phyloP scores from a whole-genome alignment of 2,888 invertebrate species.

The Crocallis elinguaria region DNA sequence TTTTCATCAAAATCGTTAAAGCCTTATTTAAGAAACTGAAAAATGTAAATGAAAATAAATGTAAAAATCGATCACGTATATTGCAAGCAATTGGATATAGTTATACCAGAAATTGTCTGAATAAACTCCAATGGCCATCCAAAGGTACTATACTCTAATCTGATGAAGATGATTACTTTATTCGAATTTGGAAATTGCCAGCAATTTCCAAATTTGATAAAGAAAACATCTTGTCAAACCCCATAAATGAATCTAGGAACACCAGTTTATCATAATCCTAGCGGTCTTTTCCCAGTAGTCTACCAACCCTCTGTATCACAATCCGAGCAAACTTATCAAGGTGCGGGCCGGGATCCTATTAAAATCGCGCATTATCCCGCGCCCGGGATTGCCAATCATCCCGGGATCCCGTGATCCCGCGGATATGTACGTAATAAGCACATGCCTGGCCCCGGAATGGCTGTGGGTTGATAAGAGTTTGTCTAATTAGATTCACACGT shows the following conservation, averaged over 20 bases:
- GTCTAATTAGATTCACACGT: constrained; percentile 26
- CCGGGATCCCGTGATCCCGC: constrained; percentile 68
- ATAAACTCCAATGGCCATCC: no score
- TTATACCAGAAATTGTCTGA: no score
- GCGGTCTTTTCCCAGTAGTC: not conserved
- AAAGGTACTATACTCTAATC: no score
- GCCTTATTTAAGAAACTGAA: no score
- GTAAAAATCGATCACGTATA: no score
- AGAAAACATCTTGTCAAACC: not conserved
- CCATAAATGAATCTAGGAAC: not conserved
- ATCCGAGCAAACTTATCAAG: constrained; percentile 48
- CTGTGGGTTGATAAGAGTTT: constrained; percentile 40
- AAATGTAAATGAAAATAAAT: no score
- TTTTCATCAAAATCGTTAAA: no score
- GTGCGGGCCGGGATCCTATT: constrained; percentile 47
- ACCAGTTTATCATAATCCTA: not conserved
- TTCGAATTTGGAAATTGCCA: not conserved
- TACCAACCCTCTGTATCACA: constrained; percentile 26
- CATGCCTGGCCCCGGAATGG: constrained; percentile 55
- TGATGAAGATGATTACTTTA: not conserved
- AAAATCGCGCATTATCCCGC: constrained; percentile 59
- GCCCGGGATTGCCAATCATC: constrained; percentile 69
- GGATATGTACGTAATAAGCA: constrained; percentile 71
- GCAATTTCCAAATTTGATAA: not conserved
- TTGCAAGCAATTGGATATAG: no score